Conservation (phyloP, 2,888 invertebrate genomes). For the Brachyopa scutellaris region DNA sequence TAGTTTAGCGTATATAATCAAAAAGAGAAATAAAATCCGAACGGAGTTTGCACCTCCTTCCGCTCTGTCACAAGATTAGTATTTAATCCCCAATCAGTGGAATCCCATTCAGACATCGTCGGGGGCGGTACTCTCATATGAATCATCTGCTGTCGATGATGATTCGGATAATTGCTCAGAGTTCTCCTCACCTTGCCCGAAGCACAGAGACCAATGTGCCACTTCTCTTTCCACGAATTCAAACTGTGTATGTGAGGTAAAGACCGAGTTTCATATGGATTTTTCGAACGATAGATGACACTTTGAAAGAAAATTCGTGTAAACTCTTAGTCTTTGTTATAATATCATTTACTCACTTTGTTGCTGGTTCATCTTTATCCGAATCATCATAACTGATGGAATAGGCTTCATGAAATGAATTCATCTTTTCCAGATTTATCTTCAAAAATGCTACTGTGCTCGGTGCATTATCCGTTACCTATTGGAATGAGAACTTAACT, state of each 20-base stretch:
- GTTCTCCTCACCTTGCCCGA: constrained; percentile 81
- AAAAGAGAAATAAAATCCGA: too few species aligned
- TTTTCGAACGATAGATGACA: constrained; percentile 87
- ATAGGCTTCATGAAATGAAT: constrained; percentile 85
- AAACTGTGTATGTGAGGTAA: constrained; percentile 93
- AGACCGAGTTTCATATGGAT: constrained; percentile 88
- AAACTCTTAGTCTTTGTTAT: too few species aligned
- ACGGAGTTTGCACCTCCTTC: constrained; percentile 30
- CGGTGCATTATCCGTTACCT: constrained; percentile 54
- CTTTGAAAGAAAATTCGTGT: constrained; percentile 80
- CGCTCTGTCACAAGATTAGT: constrained; percentile 42
- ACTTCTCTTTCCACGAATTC: constrained; percentile 86
- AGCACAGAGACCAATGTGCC: constrained; percentile 84
- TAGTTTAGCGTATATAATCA: too few species aligned
- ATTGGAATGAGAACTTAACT: too few species aligned
- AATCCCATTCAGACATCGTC: constrained; percentile 76
- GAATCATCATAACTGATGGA: constrained; percentile 88
- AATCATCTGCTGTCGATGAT: constrained; percentile 74
- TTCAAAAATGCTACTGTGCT: constrained; percentile 78
- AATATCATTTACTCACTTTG: constrained; percentile 74
- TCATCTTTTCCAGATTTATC: constrained; percentile 85
- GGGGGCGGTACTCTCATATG: constrained; percentile 73
- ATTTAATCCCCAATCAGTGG: constrained; percentile 75
- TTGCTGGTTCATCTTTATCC: constrained; percentile 79
- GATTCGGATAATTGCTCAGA: constrained; percentile 81